A percentile compares a stretch with the other conserved stretches of the same genome.
Conservation (phyloP, 2,888 invertebrate genomes). For the Lasioglossum villosulum region DNA sequence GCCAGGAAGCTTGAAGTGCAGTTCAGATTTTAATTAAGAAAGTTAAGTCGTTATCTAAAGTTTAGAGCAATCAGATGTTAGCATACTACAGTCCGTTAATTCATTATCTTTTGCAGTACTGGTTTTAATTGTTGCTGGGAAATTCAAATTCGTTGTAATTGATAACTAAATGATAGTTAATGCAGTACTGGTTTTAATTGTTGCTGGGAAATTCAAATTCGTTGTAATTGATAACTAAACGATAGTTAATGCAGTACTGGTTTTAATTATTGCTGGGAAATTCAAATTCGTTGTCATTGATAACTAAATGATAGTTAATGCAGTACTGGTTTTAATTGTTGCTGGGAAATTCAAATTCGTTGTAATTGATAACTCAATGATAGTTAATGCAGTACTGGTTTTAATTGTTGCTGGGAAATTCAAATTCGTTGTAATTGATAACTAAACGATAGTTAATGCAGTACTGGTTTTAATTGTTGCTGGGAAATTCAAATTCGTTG, state of each 20-base stretch:
- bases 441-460: neutral
- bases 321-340: too few species aligned
- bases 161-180: neutral
- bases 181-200: too few species aligned
- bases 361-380: too few species aligned
- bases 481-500: too few species aligned
- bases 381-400: neutral
- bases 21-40: constrained; percentile 14
- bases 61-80: neutral
- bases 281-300: neutral
- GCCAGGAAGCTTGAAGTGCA: neutral
- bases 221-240: too few species aligned
- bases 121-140: neutral
- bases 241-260: neutral
- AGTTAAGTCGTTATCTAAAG: neutral
- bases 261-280: neutral
- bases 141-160: neutral
- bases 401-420: neutral
- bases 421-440: neutral
- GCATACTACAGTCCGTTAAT: neutral
- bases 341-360: too few species aligned
- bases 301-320: neutral
- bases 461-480: too few species aligned
- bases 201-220: too few species aligned
- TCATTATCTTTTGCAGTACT: neutral